These are phyloP conservation scores for Platycheirus albimanus DNA, from an alignment of 2,888 invertebrate species.

Conservation along the genomic window DNA sequence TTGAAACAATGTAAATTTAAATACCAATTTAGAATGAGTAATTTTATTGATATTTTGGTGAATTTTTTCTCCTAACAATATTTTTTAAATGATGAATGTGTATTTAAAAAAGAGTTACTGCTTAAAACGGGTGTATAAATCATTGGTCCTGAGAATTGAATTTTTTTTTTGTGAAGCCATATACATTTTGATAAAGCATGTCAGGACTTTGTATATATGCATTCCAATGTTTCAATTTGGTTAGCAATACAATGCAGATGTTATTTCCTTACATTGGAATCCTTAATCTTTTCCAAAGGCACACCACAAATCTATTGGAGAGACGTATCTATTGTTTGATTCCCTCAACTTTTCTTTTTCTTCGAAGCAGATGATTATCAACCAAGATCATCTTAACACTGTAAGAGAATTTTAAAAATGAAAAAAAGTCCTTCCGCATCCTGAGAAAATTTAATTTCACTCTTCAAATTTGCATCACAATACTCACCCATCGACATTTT, in stretches of 20 bases:
- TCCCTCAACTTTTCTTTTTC: not conserved
- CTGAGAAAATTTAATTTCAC: conserved; percentile 34
- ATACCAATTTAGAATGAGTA: not conserved
- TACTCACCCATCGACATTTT: conserved; percentile 56
- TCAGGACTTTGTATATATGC: too few relatives aligned
- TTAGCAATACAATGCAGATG: too few relatives aligned
- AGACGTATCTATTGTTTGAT: not conserved
- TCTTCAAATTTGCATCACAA: conserved; percentile 58
- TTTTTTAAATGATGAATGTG: not conserved
- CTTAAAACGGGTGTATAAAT: too few relatives aligned
- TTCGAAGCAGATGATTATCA: not conserved
- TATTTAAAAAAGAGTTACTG: not conserved
- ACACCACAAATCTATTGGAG: not conserved
- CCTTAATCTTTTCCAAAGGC: not conserved
- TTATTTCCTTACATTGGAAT: too few relatives aligned
- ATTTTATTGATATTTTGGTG: not conserved
- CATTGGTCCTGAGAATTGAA: too few relatives aligned
- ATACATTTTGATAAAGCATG: too few relatives aligned
- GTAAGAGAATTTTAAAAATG: not conserved
- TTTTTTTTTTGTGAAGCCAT: too few relatives aligned
- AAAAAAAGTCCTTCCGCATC: conserved; percentile 44
- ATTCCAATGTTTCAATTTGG: too few relatives aligned
- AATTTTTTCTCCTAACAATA: not conserved
- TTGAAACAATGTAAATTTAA: conserved; percentile 9
- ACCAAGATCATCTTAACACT: not conserved